A percentile compares a stretch with the other conserved stretches of the same genome.
phyloP scores from a whole-genome alignment of 2,797 vertebrate genomes.

The Lateolabrax maculatus region DNA sequence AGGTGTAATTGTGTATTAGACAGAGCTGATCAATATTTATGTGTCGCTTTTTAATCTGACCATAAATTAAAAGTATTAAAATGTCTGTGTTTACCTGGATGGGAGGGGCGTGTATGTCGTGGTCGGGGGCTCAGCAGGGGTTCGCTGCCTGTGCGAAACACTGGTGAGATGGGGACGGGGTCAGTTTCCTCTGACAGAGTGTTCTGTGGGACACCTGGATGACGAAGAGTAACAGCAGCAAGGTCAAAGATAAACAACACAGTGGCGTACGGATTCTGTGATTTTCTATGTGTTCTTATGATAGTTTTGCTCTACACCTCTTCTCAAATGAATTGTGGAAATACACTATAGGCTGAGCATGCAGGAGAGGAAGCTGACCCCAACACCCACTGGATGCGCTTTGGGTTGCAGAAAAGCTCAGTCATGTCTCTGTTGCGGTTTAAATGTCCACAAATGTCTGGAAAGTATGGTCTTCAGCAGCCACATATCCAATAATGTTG shows the following conservation, averaged over 20 bases:
- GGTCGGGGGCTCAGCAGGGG: constrained; percentile 85
- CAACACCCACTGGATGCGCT: neutral
- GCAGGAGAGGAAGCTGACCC: neutral
- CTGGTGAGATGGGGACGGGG: constrained; percentile 82
- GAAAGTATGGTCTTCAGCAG: neutral
- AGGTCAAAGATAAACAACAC: neutral
- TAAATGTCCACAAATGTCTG: neutral
- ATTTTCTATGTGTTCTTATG: neutral
- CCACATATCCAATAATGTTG: neutral
- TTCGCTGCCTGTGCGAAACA: constrained; percentile 91
- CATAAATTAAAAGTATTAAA: neutral
- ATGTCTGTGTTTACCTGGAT: constrained; percentile 61
- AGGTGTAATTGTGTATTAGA: neutral
- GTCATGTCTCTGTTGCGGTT: neutral
- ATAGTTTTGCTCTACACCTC: neutral
- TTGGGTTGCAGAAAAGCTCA: neutral
- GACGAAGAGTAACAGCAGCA: constrained; percentile 5
- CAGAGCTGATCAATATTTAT: neutral
- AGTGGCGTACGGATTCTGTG: no score
- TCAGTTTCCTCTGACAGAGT: constrained; percentile 41
- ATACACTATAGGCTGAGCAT: neutral
- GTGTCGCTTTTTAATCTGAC: neutral
- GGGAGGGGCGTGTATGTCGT: constrained; percentile 58
- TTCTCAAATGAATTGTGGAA: neutral
- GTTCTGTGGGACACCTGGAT: constrained; percentile 72